Percentiles rank a stretch among this genome's conserved stretches.
Conservation (phyloP, 2,797 vertebrate genomes). For the Gymnocypris eckloni region DNA sequence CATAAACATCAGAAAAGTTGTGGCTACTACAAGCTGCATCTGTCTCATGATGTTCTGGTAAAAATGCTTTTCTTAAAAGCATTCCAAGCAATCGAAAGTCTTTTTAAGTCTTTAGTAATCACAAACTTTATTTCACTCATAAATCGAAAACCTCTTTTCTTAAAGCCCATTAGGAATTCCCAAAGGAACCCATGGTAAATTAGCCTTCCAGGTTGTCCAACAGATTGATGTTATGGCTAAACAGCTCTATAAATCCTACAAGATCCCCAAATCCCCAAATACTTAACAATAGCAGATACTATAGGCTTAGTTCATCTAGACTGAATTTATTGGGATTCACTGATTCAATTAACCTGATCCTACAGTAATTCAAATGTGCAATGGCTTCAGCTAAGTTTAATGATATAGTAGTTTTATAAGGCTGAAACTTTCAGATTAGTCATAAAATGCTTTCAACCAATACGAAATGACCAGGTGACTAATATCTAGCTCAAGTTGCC, state of each 20-base stretch:
- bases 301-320: neutral
- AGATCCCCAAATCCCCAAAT: neutral
- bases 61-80: neutral
- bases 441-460: neutral
- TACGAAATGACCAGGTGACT: neutral
- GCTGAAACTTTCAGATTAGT: neutral
- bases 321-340: neutral
- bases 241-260: neutral
- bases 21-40: neutral
- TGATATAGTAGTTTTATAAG: neutral
- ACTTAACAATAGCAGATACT: neutral
- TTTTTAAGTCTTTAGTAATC: neutral
- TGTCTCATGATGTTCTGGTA: neutral
- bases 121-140: conserved; percentile 1
- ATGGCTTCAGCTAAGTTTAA: neutral
- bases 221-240: neutral
- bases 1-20: neutral
- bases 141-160: neutral
- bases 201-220: neutral
- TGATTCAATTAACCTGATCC: conserved; percentile 7
- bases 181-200: neutral
- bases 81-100: neutral
- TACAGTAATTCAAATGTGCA: neutral
- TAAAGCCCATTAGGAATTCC: conserved; percentile 14
- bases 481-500: neutral